Evolutionary conservation across 1,140 invertebrate genomes (phyloP).

Genomic region (Pseudomyrmex cubaensis): DNA sequence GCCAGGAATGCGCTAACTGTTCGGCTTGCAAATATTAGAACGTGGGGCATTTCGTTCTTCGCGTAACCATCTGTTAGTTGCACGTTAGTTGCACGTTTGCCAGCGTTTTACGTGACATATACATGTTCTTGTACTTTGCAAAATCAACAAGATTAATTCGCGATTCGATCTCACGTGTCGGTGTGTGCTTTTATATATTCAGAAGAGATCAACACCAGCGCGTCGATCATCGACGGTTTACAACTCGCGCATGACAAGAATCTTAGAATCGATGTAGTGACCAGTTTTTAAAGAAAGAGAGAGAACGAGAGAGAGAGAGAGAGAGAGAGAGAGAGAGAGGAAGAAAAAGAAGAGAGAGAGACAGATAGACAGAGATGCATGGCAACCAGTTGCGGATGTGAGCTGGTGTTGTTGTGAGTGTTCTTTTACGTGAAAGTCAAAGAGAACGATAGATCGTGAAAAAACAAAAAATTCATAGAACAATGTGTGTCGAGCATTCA

Average conservation of each 20-base stretch:
- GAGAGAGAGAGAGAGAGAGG: too few species aligned
- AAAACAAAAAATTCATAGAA: too few species aligned
- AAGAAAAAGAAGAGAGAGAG: too few species aligned
- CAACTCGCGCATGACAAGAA: conserved; percentile 30
- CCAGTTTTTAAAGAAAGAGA: background rate
- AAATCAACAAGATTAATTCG: conserved; percentile 34
- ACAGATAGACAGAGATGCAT: background rate
- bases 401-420: background rate
- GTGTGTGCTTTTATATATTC: conserved; percentile 22
- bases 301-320: too few species aligned
- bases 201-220: conserved; percentile 43
- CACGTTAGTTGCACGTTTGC: background rate
- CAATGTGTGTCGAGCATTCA: background rate
- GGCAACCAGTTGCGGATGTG: conserved; percentile 44
- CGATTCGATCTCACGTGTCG: conserved; percentile 17
- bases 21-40: conserved; percentile 6
- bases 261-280: conserved; percentile 21
- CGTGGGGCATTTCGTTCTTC: background rate
- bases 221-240: conserved; percentile 54
- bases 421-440: background rate
- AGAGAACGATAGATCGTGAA: background rate
- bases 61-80: conserved; percentile 43
- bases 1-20: conserved; percentile 66
- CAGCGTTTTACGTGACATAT: conserved; percentile 2
- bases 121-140: background rate